phyloP scores from a whole-genome alignment of 2,113 vertebrate species.

The Chaetops frenatus region DNA sequence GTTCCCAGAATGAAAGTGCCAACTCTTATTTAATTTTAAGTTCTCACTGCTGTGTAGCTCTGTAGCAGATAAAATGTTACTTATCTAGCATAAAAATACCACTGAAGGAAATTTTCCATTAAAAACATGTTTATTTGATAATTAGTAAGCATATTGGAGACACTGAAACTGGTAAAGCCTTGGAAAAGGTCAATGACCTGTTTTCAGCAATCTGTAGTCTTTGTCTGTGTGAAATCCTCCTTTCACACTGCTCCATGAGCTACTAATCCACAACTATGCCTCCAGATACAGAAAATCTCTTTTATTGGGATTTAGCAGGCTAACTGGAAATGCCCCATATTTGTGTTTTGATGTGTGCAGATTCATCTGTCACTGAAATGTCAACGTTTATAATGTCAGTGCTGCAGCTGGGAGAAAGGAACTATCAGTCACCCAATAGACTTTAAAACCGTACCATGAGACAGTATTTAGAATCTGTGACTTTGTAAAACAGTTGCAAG shows the following conservation, averaged over 20 bases:
- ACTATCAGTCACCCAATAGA: background rate
- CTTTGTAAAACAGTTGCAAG: slow-evolving; percentile 10
- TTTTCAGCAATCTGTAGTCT: background rate
- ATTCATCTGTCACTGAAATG: background rate
- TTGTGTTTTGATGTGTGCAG: slow-evolving; percentile 23
- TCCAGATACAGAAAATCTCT: background rate
- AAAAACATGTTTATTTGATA: background rate
- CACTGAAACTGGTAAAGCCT: background rate
- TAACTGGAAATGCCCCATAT: background rate
- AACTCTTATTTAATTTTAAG: background rate
- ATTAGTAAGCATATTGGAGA: background rate
- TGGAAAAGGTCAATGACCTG: background rate
- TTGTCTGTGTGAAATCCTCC: background rate
- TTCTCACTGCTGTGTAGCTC: background rate
- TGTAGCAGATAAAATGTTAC: background rate
- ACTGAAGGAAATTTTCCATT: background rate
- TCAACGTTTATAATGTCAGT: background rate
- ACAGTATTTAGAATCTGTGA: slow-evolving; percentile 17
- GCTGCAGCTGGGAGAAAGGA: background rate
- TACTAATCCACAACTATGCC: background rate
- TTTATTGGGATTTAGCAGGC: background rate
- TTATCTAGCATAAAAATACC: background rate
- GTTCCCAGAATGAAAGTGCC: background rate
- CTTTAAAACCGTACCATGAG: background rate
- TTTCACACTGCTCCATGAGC: background rate